A percentile compares a stretch with the other conserved stretches of the same genome.
Conservation (phyloP, 2,113 vertebrate genomes). For the Chrysemys picta region DNA sequence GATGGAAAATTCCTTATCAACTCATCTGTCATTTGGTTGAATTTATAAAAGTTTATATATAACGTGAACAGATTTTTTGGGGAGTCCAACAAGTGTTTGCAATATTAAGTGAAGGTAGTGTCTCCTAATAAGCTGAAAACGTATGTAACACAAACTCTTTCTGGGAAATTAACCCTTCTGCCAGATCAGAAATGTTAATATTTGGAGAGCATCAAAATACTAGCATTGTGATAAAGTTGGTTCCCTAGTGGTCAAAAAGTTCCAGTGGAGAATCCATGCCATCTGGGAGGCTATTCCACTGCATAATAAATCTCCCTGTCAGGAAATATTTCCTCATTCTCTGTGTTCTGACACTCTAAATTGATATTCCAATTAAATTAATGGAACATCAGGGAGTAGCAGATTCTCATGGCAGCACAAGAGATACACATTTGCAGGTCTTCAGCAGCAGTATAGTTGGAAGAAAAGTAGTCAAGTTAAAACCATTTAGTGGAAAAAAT, state of each 20-base stretch:
- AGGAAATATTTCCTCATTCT: constrained; percentile 16
- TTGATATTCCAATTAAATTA: not conserved
- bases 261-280: not conserved
- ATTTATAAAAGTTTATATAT: not conserved
- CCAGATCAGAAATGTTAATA: not conserved
- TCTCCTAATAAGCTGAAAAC: not conserved
- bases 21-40: constrained; percentile 27
- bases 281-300: not conserved
- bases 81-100: not conserved
- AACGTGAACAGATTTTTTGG: not conserved
- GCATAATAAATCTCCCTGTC: constrained; percentile 10
- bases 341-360: constrained; percentile 1
- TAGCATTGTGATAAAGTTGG: not conserved
- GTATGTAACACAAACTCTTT: not conserved
- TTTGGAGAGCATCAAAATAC: not conserved
- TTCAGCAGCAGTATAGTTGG: not conserved
- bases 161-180: not conserved
- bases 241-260: not conserved
- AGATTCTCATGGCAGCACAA: not conserved
- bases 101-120: not conserved
- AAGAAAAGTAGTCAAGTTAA: not conserved
- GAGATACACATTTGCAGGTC: not conserved
- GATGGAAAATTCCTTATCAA: constrained; percentile 36
- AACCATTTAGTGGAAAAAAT: not conserved
- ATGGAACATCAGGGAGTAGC: constrained; percentile 13